Base-by-base conservation (phyloP, 2,888 invertebrate genomes). In the Boloria selene region DNA sequence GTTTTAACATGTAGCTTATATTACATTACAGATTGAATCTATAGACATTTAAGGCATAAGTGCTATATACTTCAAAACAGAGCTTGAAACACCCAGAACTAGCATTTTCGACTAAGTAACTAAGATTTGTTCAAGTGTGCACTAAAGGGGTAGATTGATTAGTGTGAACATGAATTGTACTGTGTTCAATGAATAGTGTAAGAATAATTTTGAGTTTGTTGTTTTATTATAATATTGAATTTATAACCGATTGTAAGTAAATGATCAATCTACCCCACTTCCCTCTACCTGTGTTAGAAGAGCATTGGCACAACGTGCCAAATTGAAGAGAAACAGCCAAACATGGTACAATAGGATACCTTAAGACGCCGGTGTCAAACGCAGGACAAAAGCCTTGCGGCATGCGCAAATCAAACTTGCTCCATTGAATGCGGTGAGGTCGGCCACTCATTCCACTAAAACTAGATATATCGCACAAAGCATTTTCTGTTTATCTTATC, bases 381-480 rank as follows among this genome's bases (percentile, higher is more conserved):
- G 88, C 85, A 83, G 88, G 87, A 90, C 87, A 90, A 81, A 88
- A 90, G 87, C 87, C 88, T 85, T 83, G 84, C 85, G 85, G 83
- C 92, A 92, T 92, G 92, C 92, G 90, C 90, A 90, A 91, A 90
- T 84, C 84, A 91, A 84, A 90, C 81, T 87, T 86, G 87, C 86
- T 89, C 90, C 90, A 90, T 86, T 87, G 77, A 90, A 90, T 92
- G 92, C 91, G 88, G 92, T 91, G 91, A 89, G 75, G 89, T 90
- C 90, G 90, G 91, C 84, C 91, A 89, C 90, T 89, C 90, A 92
- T 91, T 90, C 90, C 89, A 90, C 92, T 91, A 91, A 87, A 83
- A 87, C 89, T 90, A 88, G 78, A 77, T 79, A 81, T 78, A 84
- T 88, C 84, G 82, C 84, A 83, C 85, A 87, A 89, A 87, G 86